Evolutionary conservation across 2,113 vertebrate species (phyloP).

Genomic region (Nibea coibor): DNA sequence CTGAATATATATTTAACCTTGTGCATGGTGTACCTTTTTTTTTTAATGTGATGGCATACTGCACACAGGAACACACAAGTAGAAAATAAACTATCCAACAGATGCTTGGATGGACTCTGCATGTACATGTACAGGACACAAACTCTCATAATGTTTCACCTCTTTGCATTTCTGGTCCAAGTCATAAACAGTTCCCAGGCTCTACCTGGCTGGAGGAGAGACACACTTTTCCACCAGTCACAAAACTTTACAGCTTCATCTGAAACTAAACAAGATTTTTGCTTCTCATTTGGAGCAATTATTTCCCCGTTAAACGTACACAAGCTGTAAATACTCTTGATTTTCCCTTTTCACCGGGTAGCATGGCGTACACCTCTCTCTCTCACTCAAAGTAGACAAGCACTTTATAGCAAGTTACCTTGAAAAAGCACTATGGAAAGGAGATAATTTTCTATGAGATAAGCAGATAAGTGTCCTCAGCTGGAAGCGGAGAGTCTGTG

Average conservation of each 20-base stretch:
- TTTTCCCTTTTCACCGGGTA: conserved; percentile 11
- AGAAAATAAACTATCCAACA: conserved; percentile 38
- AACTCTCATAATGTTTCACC: conserved; percentile 33
- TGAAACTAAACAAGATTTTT: conserved; percentile 43
- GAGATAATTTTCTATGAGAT: conserved; percentile 59
- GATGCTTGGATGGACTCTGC: conserved; percentile 14
- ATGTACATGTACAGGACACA: conserved; percentile 5
- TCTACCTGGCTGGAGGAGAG: conserved; percentile 46
- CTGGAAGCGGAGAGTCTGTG: conserved; percentile 46
- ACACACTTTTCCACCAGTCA: conserved; percentile 19
- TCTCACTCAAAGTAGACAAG: conserved; percentile 18
- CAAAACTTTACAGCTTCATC: conserved; percentile 46
- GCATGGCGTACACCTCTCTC: not conserved
- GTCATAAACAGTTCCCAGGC: conserved; percentile 46
- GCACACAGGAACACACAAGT: not conserved
- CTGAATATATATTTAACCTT: not conserved
- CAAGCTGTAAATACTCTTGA: conserved; percentile 20
- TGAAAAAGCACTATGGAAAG: conserved; percentile 27
- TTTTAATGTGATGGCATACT: not conserved
- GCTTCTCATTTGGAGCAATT: conserved; percentile 30
- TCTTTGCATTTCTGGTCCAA: conserved; percentile 35
- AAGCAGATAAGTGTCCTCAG: conserved; percentile 59
- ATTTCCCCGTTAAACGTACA: conserved; percentile 40
- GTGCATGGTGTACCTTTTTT: not conserved
- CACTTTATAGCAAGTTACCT: conserved; percentile 23